Evolutionary conservation across 2,113 vertebrate genomes (phyloP).

Genomic region (Phalacrocorax brasilianus): DNA sequence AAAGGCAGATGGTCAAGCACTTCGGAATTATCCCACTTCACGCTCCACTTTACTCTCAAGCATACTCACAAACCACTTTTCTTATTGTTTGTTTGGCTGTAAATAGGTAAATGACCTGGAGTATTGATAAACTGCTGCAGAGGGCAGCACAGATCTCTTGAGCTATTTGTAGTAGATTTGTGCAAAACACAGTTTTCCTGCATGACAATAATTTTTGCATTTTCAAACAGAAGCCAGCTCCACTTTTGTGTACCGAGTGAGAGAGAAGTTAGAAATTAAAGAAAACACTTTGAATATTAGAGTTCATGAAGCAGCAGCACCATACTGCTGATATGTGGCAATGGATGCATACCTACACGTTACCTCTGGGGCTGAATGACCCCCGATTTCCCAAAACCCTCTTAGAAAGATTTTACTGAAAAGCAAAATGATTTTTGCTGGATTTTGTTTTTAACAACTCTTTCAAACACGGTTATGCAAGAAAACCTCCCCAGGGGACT

Average conservation of each 20-base stretch:
- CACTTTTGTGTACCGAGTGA: rapidly evolving
- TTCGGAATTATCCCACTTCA: not conserved
- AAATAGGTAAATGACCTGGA: conserved; percentile 44
- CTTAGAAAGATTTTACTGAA: not conserved
- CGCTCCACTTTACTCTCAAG: not conserved
- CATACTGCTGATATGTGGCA: not conserved
- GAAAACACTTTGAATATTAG: not conserved
- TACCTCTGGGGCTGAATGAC: not conserved
- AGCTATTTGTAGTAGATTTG: not conserved
- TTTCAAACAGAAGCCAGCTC: not conserved
- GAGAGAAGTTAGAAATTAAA: not conserved
- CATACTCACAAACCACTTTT: not conserved
- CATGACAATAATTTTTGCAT: not conserved
- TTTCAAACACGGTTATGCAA: not conserved
- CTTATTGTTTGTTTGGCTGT: conserved; percentile 32
- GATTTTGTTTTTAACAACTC: rapidly evolving
- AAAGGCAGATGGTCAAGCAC: not conserved
- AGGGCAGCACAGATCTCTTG: conserved; percentile 31
- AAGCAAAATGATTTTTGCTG: not conserved
- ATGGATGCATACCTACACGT: rapidly evolving
- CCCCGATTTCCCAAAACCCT: not conserved
- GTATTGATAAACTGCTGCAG: conserved; percentile 27
- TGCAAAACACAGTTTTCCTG: not conserved
- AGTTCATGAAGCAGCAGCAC: not conserved
- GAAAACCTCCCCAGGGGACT: not conserved